Evolutionary conservation across 2,113 vertebrate genomes (phyloP).

Genomic region (Cyanoliseus patagonus): DNA sequence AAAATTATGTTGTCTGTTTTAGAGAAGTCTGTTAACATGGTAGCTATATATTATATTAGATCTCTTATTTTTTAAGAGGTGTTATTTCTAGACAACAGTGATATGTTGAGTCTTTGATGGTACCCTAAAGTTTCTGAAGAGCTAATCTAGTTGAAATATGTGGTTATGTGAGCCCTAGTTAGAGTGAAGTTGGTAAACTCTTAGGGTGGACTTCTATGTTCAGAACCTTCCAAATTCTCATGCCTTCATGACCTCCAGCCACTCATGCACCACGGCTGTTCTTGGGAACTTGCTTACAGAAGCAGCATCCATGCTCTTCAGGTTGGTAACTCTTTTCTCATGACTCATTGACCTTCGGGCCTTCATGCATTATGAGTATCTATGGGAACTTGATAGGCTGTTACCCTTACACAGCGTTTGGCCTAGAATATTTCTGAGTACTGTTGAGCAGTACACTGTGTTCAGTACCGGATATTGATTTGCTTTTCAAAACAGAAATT

Average conservation of each 20-base stretch:
- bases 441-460: background rate
- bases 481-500: background rate
- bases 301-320: background rate
- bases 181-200: background rate
- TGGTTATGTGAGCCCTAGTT: background rate
- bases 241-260: background rate
- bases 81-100: background rate
- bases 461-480: background rate
- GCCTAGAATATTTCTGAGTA: background rate
- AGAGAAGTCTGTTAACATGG: background rate
- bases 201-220: background rate
- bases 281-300: slow-evolving; percentile 10
- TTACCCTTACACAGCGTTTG: background rate
- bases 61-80: background rate
- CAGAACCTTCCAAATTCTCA: slow-evolving; percentile 20
- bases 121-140: background rate
- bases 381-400: slow-evolving; percentile 35
- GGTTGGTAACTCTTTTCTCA: slow-evolving; percentile 52
- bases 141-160: background rate
- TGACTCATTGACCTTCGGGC: slow-evolving; percentile 27
- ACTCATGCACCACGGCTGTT: background rate
- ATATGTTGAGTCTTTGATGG: background rate
- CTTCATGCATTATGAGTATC: slow-evolving; percentile 39
- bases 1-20: background rate
- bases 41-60: background rate